Evolutionary conservation across 2,113 vertebrate genomes (phyloP).

Genomic region (Melanocharis versteri): DNA sequence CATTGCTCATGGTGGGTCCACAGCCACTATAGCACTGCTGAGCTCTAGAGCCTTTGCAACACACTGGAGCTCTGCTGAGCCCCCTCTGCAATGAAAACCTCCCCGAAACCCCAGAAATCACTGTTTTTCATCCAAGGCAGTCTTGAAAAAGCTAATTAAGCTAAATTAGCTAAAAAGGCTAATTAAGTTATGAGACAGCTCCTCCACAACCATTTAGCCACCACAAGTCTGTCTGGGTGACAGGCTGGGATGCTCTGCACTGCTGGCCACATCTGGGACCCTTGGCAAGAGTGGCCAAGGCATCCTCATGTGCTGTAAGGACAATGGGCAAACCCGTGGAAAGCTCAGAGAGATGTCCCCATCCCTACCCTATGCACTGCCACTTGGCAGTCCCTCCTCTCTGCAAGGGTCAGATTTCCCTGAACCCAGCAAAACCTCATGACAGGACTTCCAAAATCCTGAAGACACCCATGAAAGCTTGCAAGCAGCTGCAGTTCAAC

Average conservation of each 20-base stretch:
- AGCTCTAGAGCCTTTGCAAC: neutral
- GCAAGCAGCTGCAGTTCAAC: neutral
- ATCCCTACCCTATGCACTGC: neutral
- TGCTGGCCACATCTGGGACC: neutral
- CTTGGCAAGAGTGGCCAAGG: neutral
- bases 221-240: neutral
- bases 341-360: neutral
- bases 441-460: neutral
- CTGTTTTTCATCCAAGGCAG: neutral
- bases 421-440: neutral
- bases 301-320: neutral
- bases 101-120: neutral
- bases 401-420: neutral
- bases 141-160: neutral
- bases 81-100: neutral
- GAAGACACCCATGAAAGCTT: neutral
- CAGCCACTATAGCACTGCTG: neutral
- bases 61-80: neutral
- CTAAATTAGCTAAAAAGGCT: neutral
- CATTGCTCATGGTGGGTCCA: rapidly evolving
- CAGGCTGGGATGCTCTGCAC: neutral
- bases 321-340: neutral
- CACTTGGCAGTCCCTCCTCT: neutral
- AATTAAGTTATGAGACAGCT: neutral
- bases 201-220: neutral